A percentile compares a stretch with the other conserved stretches of the same genome.
Conservation (phyloP, 2,113 vertebrate species). For the Dermatemys mawii region DNA sequence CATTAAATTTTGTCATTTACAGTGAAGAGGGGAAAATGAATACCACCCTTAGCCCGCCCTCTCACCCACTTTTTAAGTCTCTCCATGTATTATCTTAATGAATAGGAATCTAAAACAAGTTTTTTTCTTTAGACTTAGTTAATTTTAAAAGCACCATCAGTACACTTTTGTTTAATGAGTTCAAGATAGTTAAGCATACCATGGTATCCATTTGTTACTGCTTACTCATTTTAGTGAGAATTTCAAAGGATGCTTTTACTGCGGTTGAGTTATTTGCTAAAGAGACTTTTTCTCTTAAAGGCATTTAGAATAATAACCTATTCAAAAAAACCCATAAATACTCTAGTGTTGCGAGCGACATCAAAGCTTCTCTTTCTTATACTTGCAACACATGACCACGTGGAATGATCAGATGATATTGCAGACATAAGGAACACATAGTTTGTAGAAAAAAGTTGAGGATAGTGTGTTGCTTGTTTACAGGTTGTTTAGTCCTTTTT, state of each 20-base stretch:
- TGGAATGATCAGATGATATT: not conserved
- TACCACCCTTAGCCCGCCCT: not conserved
- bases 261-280: not conserved
- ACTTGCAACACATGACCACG: not conserved
- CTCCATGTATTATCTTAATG: not conserved
- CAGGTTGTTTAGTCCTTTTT: not conserved
- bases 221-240: not conserved
- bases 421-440: not conserved
- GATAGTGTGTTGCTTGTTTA: not conserved
- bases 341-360: not conserved
- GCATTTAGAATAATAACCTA: not conserved
- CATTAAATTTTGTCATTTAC: slow-evolving; percentile 24
- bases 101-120: not conserved
- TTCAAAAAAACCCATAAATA: not conserved
- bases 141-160: slow-evolving; percentile 31
- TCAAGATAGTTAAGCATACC: slow-evolving; percentile 8
- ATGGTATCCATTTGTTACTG: slow-evolving; percentile 31
- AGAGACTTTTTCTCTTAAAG: not conserved
- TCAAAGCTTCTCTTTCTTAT: slow-evolving; percentile 11
- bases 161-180: slow-evolving; percentile 34
- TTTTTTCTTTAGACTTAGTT: not conserved
- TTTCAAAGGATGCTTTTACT: not conserved
- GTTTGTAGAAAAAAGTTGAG: not conserved
- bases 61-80: not conserved
- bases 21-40: slow-evolving; percentile 22